Evolutionary conservation across 2,888 invertebrate species (phyloP), one percentile per base, ranked within the genome.

Genomic region (Clostera curtula): DNA sequence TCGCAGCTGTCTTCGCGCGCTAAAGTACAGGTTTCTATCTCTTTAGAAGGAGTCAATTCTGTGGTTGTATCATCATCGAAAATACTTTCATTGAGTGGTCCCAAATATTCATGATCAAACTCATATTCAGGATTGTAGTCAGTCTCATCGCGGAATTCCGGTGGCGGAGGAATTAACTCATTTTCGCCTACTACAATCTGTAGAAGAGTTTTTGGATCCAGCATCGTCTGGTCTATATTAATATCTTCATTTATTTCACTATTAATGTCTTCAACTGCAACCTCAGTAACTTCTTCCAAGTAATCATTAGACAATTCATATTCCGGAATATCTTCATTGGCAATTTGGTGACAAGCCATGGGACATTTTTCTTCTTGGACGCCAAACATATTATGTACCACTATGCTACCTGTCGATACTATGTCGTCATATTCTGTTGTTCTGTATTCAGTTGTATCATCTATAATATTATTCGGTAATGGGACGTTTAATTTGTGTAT

Each of bases 151-250:
- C 61, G 44, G 43, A 75, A 82, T 37, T 70, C 56, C 3, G 55
- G 39, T 3, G 82, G 79, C 3, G 80, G 80, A 7, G 75, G 60
- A 29, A 75, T 57, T 20, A 74, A 43, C 18, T 53, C 55, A 4
- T 16, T 11, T 4, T 51, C 43, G 25, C 52, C 46, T 12, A 50
- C 45, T 29, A 31, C 43, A 17, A 56, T 49, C 49, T 74, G 63
- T 26, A 83, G 45, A 19, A 83, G 46, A 18, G 56, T 60, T 60
- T 65, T 73, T 3, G 82, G 82, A 45, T 82, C 57, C 19, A 83
- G 62, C 67, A 80, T 61, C 7, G 58, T 50, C 10, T 62, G 54
- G 31, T 65, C 65, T 28, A 74, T 46, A 32, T 61, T 46, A 16
- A 43, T 55, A 12, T 60, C 45, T 7, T 20, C 15, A 9, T 15